These are phyloP conservation scores for Diadumene lineata DNA, from an alignment of 92 coral and sea anemone genomes.

Conservation along the genomic window DNA sequence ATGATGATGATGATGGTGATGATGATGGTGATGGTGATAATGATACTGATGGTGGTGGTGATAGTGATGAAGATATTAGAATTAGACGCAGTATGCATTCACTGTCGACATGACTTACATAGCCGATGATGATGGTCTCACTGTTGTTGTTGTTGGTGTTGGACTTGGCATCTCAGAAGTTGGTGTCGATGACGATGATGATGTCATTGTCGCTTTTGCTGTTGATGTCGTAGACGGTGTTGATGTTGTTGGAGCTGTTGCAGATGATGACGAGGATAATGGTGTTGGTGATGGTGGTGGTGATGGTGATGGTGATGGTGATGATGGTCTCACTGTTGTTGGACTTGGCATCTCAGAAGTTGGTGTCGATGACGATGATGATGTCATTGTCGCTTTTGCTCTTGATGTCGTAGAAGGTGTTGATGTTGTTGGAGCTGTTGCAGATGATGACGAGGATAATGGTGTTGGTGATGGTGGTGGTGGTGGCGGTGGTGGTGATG, in stretches of 20 bases:
- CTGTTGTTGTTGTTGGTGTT: too few species aligned
- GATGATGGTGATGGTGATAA: not conserved
- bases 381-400: not conserved
- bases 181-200: too few species aligned
- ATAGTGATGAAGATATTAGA: not conserved
- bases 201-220: too few species aligned
- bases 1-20: not conserved
- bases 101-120: too few species aligned
- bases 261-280: not conserved
- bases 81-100: too few species aligned
- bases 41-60: not conserved
- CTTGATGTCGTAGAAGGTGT: conserved; percentile 5
- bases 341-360: not conserved
- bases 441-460: not conserved
- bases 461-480: conserved; percentile 2
- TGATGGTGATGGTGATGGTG: not conserved
- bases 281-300: not conserved
- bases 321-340: not conserved
- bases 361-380: not conserved
- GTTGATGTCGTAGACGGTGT: not conserved
- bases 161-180: too few species aligned
- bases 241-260: not conserved
- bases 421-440: not conserved
- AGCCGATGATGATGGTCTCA: too few species aligned
- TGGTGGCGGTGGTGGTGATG: not conserved